phyloP scores from a whole-genome alignment of 2,797 vertebrate genomes.

The Pseudocheirus occidentalis region DNA sequence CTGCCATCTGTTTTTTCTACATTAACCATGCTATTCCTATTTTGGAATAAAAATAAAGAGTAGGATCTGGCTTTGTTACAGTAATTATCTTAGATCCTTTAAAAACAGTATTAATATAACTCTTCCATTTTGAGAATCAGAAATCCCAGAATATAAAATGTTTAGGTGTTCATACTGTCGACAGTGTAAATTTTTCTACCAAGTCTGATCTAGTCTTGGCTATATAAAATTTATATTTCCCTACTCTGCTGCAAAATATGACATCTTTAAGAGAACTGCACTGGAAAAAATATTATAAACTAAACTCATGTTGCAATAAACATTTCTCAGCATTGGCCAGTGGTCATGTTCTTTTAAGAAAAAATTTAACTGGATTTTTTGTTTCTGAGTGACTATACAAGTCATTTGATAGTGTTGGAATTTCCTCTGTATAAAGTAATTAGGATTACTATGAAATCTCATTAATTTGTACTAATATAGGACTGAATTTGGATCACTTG shows the following conservation, averaged over 20 bases:
- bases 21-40: constrained; percentile 70
- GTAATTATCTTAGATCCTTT: constrained; percentile 36
- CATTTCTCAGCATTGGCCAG: neutral
- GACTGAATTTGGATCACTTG: neutral
- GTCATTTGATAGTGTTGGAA: neutral
- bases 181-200: constrained; percentile 53
- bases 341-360: neutral
- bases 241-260: constrained; percentile 19
- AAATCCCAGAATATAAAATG: constrained; percentile 44
- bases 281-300: constrained; percentile 30
- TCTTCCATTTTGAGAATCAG: constrained; percentile 39
- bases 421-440: neutral
- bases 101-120: neutral
- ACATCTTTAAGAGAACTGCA: constrained; percentile 50
- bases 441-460: constrained; percentile 36
- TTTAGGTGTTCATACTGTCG: constrained; percentile 43
- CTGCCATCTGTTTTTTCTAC: constrained; percentile 36
- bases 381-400: neutral
- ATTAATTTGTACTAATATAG: neutral
- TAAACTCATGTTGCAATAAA: constrained; percentile 41
- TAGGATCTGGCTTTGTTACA: constrained; percentile 39
- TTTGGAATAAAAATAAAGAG: constrained; percentile 70
- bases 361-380: neutral
- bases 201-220: neutral
- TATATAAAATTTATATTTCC: constrained; percentile 39